These are phyloP conservation scores for Bactericera cockerelli DNA, from an alignment of 1,140 invertebrate species.

Conservation along the genomic window DNA sequence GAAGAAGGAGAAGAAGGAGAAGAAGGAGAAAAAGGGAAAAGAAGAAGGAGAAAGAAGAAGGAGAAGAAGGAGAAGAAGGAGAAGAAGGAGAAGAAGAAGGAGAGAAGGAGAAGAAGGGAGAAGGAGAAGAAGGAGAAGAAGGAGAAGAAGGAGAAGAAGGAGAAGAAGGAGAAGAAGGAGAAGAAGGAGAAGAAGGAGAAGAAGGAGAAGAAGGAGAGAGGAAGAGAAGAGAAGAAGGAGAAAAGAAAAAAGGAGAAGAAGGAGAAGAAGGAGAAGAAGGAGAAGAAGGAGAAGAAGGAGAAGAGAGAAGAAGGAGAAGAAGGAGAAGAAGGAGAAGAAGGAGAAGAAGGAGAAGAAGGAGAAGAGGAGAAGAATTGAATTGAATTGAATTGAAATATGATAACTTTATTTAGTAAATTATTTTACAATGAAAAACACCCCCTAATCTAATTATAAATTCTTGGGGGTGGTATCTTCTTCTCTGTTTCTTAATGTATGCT, in stretches of 20 bases:
- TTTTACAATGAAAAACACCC: too few relatives aligned
- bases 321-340: neutral
- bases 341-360: constrained; percentile 24
- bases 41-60: too few relatives aligned
- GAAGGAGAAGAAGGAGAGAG: neutral
- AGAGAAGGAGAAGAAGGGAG: neutral
- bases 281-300: neutral
- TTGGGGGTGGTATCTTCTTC: too few relatives aligned
- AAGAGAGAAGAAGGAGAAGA: neutral
- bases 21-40: too few relatives aligned
- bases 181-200: neutral
- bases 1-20: too few relatives aligned
- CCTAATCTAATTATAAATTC: too few relatives aligned
- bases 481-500: neutral
- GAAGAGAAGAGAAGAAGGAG: neutral
- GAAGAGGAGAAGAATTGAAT: neutral
- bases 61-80: neutral
- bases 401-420: neutral
- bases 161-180: neutral
- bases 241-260: constrained; percentile 23
- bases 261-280: neutral
- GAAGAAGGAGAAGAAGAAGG: neutral
- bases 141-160: neutral
- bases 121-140: neutral
- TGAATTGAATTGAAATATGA: neutral